Base-by-base conservation (phyloP, 2,797 vertebrate species). In the Cichlasoma orientale region DNA sequence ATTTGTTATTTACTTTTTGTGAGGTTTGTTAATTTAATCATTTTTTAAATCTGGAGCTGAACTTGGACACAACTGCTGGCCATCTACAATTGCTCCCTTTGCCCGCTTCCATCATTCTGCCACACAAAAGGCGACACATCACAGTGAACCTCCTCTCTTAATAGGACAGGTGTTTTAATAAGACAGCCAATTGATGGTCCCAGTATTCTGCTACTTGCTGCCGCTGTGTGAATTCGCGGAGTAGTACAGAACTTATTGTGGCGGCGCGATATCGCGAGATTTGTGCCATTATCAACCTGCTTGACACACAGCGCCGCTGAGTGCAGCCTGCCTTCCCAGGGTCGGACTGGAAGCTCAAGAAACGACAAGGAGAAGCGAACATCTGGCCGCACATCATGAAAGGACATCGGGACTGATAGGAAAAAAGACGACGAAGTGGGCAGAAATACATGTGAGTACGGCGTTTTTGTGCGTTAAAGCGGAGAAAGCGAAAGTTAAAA, bases 261-360 rank as follows among this genome's bases (percentile, higher is more conserved):
- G 89, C 74, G n/a, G 78, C 74, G 82, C 18, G 91, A 69, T 97
- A 96, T 98, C 97, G 97, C 97, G 97, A 97, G 97, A 97, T 93
- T 96, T 95, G 93, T 87, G 89, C 93, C 95, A 93, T 93, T 90
- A 96, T 95, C 96, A 97, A 97, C 97, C 96, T 97, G 96, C 96
- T 94, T 94, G 94, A 94, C 95, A 95, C 94, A 94, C 92, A 93
- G 95, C 93, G 89, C 94, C 93, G 93, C 95, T 87, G 95, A 94
- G 94, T 88, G 95, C 94, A 93, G 95, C 94, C 91, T 91, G 92
- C 89, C 93, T 91, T 92, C 86, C 92, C 92, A 91, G 94, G 92
- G 93, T 94, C 94, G 94, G 92, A 92, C 91, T 77, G 92, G 82
- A 94, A 36, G 92, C 94, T 89, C 88, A 92, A 94, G 91, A 93